Evolutionary conservation across 2,888 invertebrate genomes (phyloP).

Genomic region (Itoplectis maculator): DNA sequence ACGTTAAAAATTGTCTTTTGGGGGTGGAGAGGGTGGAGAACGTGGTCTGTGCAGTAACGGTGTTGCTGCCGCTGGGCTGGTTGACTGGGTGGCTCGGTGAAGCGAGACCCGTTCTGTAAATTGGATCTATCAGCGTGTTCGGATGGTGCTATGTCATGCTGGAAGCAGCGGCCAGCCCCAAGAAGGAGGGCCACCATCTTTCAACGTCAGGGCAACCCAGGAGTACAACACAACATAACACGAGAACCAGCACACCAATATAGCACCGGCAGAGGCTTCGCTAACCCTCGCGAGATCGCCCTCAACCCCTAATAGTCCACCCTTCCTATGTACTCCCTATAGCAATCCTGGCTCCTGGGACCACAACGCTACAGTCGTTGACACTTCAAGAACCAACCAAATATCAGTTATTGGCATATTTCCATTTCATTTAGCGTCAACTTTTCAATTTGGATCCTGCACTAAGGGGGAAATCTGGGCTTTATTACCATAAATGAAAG

Average conservation of each 20-base stretch:
- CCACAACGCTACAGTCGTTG: constrained; percentile 23
- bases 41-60: constrained; percentile 47
- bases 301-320: constrained; percentile 36
- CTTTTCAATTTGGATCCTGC: background rate
- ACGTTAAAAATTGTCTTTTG: constrained; percentile 73
- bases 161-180: constrained; percentile 78
- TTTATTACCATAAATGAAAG: too few species aligned
- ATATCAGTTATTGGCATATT: constrained; percentile 22
- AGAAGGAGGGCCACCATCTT: constrained; percentile 83
- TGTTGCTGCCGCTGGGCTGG: constrained; percentile 44
- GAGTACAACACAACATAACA: constrained; percentile 69
- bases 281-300: constrained; percentile 70
- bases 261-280: constrained; percentile 63
- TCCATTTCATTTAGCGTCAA: background rate
- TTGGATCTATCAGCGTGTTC: constrained; percentile 84
- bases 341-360: constrained; percentile 10
- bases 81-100: constrained; percentile 50
- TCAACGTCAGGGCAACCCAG: constrained; percentile 81
- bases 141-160: constrained; percentile 83
- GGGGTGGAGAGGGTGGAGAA: constrained; percentile 42
- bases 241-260: constrained; percentile 51
- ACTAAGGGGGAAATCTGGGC: background rate
- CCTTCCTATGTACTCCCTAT: constrained; percentile 44
- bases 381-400: background rate
- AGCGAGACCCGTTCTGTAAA: constrained; percentile 79